Evolutionary conservation across 2,797 vertebrate genomes (phyloP).

Genomic region (Lithobates sylvaticus): DNA sequence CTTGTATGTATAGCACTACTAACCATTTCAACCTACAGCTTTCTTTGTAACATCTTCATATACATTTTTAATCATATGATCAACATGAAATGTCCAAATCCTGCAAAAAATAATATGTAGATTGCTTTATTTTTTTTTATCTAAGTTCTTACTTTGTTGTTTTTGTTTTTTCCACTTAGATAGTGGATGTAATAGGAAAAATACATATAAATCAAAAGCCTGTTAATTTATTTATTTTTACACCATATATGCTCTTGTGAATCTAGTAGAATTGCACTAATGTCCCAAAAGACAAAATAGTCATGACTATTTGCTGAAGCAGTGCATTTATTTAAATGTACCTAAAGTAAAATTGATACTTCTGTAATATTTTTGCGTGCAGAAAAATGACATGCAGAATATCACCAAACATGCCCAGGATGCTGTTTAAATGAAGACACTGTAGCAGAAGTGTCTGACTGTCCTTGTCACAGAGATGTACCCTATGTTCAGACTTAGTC

Average conservation of each 20-base stretch:
- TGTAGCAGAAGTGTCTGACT: not conserved
- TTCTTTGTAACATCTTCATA: no score
- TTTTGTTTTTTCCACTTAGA: no score
- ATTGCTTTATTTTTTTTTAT: no score
- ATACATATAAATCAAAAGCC: no score
- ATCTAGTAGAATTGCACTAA: not conserved
- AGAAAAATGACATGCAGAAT: not conserved
- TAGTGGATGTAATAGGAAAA: no score
- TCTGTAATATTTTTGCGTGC: not conserved
- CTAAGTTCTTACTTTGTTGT: no score
- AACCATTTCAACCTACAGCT: no score
- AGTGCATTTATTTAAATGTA: not conserved
- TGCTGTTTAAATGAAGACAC: not conserved
- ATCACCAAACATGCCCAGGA: not conserved
- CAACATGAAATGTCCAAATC: no score
- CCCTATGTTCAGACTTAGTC: not conserved
- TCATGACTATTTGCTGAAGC: not conserved
- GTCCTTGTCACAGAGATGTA: conserved; percentile 1
- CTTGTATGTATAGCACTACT: no score
- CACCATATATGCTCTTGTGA: no score
- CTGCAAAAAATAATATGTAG: no score
- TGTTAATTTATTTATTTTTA: not conserved
- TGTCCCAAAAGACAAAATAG: not conserved
- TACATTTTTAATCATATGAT: no score
- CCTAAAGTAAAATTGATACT: not conserved